A percentile compares a stretch with the other conserved stretches of the same genome.
phyloP scores from a whole-genome alignment of 35 echinoderm and acorn worm species.

The Apostichopus californicus region DNA sequence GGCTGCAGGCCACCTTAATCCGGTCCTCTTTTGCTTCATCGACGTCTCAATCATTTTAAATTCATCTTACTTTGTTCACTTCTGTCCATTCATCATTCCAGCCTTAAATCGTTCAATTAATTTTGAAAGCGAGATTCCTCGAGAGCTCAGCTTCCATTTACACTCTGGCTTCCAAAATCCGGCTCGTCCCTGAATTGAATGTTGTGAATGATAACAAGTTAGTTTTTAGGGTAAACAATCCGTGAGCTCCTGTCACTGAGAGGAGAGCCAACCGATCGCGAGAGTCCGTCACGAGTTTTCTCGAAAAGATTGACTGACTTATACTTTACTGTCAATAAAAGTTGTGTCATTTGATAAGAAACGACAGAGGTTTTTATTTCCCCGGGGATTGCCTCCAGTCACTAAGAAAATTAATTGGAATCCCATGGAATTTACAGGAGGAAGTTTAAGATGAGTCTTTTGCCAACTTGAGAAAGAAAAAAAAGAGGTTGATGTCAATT shows the following conservation, averaged over 20 bases:
- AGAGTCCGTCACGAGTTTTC: not conserved
- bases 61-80: not conserved
- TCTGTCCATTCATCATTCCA: not conserved
- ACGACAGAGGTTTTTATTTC: not conserved
- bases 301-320: not conserved
- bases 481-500: not conserved
- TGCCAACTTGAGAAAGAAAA: not conserved
- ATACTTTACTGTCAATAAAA: not conserved
- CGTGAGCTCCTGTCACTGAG: not conserved
- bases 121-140: not conserved
- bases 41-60: not conserved
- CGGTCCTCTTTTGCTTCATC: no score
- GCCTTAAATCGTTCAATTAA: conserved; percentile 3
- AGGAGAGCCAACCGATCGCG: not conserved
- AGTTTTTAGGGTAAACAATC: not conserved
- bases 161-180: not conserved
- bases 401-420: conserved; percentile 32
- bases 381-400: conserved; percentile 25
- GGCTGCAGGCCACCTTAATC: no score
- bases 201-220: conserved; percentile 17
- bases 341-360: not conserved
- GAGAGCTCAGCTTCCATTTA: not conserved
- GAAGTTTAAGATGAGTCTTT: not conserved
- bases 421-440: not conserved
- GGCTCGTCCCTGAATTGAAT: not conserved